Evolutionary conservation across 2,113 vertebrate genomes (phyloP).

Genomic region (Pseudopodoces humilis): DNA sequence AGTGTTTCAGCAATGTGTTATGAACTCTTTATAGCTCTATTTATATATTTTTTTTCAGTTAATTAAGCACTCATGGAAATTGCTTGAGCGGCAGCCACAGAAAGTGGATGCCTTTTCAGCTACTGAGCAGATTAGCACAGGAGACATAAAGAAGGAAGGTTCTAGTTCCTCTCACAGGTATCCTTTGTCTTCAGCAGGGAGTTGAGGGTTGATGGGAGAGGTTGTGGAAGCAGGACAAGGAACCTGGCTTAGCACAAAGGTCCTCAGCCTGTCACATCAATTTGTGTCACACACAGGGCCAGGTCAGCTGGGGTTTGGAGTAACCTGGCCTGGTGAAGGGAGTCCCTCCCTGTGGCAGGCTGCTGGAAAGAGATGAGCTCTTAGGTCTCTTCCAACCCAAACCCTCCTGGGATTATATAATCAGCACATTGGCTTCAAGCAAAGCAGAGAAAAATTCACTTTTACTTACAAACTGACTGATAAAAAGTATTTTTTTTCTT

Average conservation of each 20-base stretch:
- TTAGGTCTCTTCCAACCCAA: too few relatives aligned
- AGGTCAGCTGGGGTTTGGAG: neutral
- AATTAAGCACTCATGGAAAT: neutral
- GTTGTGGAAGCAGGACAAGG: rapidly evolving
- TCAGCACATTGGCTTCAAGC: rapidly evolving
- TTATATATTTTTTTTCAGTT: neutral
- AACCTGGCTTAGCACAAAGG: neutral
- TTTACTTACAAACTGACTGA: neutral
- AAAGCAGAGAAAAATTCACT: neutral
- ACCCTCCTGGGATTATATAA: neutral
- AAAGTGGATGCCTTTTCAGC: neutral
- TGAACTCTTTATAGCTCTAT: neutral
- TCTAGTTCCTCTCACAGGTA: neutral
- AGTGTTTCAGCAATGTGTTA: neutral
- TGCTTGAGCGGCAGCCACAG: neutral
- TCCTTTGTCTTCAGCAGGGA: neutral
- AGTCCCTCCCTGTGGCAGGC: too few relatives aligned
- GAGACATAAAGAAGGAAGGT: neutral
- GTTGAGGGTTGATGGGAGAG: rapidly evolving
- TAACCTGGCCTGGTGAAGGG: rapidly evolving
- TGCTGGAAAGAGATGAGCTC: neutral
- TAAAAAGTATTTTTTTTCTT: neutral
- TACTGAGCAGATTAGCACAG: neutral
- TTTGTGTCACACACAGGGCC: neutral
- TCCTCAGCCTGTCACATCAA: rapidly evolving